A percentile compares a stretch with the other conserved stretches of the same genome.
phyloP scores from a whole-genome alignment of 2,797 vertebrate species.

The Stomatorhinus walkeri region DNA sequence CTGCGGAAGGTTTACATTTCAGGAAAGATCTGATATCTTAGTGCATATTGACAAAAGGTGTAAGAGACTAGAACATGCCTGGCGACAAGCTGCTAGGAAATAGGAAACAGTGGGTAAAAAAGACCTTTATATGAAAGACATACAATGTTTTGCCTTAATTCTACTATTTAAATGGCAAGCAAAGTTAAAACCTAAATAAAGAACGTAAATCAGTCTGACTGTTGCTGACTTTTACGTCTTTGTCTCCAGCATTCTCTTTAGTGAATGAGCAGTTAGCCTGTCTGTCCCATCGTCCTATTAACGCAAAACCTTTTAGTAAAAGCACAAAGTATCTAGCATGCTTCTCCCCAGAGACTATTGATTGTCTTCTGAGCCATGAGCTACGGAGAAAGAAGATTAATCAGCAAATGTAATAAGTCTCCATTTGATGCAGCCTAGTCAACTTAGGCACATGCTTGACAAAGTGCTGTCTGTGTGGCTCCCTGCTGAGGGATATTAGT shows the following conservation, averaged over 20 bases:
- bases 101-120: background rate
- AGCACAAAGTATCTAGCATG: conserved; percentile 24
- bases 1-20: background rate
- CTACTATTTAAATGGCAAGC: background rate
- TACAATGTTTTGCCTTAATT: background rate
- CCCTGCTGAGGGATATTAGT: background rate
- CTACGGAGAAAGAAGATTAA: conserved; percentile 35
- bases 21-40: background rate
- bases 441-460: conserved; percentile 33
- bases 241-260: background rate
- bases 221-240: background rate
- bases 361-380: conserved; percentile 36
- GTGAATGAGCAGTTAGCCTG: background rate
- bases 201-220: background rate
- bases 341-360: conserved; percentile 37
- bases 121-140: background rate
- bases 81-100: background rate
- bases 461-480: conserved; percentile 17
- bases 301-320: conserved; percentile 26
- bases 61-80: background rate
- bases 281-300: background rate
- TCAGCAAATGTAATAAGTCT: conserved; percentile 44
- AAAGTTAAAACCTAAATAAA: background rate
- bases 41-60: background rate
- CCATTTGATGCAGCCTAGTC: conserved; percentile 25